Conservation (phyloP, 2,888 invertebrate genomes). For the Syritta pipiens region DNA sequence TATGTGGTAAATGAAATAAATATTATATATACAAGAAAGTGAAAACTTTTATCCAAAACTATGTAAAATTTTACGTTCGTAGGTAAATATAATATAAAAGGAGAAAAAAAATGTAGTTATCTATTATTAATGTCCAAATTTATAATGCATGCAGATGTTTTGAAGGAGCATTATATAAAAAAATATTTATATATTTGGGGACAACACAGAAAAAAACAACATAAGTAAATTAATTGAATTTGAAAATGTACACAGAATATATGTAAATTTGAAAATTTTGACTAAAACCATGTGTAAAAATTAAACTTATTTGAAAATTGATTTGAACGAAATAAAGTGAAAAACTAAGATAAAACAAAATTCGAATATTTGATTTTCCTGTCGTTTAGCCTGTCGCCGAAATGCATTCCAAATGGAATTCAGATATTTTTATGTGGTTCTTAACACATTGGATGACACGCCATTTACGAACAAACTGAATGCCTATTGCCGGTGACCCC, state of each 20-base stretch:
- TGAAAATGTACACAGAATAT: slow-evolving; percentile 49
- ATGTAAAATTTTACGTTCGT: slow-evolving; percentile 49
- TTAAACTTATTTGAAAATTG: slow-evolving; percentile 54
- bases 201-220: not conserved
- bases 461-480: no score
- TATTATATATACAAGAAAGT: slow-evolving; percentile 11
- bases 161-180: slow-evolving; percentile 26
- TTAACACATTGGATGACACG: no score
- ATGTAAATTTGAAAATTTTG: slow-evolving; percentile 58
- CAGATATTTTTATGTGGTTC: no score
- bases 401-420: no score
- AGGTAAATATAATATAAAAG: slow-evolving; percentile 31
- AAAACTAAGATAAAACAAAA: slow-evolving; percentile 24
- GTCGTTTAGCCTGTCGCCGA: no score
- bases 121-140: slow-evolving; percentile 50
- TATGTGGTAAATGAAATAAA: slow-evolving; percentile 29
- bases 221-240: not conserved
- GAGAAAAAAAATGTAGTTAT: slow-evolving; percentile 13
- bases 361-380: no score
- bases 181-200: slow-evolving; percentile 25
- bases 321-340: slow-evolving; percentile 65
- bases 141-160: slow-evolving; percentile 38
- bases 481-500: no score
- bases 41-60: slow-evolving; percentile 45
- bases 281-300: slow-evolving; percentile 50